Evolutionary conservation across 1,140 invertebrate species (phyloP), one percentile per base, ranked within the genome.

Genomic region (Cepaea nemoralis): DNA sequence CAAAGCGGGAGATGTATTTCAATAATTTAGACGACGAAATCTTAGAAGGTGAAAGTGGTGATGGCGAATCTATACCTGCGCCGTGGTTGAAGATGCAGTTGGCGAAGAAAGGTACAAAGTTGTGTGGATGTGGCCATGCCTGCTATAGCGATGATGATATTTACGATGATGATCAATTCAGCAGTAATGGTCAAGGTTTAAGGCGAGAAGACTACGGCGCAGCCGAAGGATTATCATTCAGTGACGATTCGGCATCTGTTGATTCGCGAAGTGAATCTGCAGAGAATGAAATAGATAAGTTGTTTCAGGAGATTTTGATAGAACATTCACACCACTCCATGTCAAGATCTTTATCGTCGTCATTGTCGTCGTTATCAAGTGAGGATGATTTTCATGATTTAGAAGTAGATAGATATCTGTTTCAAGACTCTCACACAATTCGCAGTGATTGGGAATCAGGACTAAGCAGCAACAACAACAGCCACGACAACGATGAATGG

Each of bases 401-500:
- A 39, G 70, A 73, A 12, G 14, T 42, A 5, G 31, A 69, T 73
- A 42, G 40, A 42, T 3, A 16, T 40, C 1, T 39, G 37, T 39
- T 73, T 73, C 19, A 74, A 16, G 42, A 74, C 8, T 42, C 22
- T 39, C 2, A 77, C 35, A 22, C 19, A 1, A n/a, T 77, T 3
- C 31, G 14, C 24, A 37, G 31, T 59, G 75, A 77, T 45, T 77
- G 75, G 75, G 75, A 77, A 24, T 59, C 50, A 14, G 50, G 35
- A 19, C 50, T n/a, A 2, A 63, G 50, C 14, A 59, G 55, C 37
- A 59, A 33, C n/a, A 77, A 50, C 39, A 50, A 48, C n/a, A 50
- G 31, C 16, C 35, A 42, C 71, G 14, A 76, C 31, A n/a, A 50
- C 14, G 75, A 77, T 37, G 55, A 77, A 6, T 63, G 75, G 55